Evolutionary conservation across 2,113 vertebrate species (phyloP), one percentile per base, ranked within the genome.

Genomic region (Notiomystis cincta): DNA sequence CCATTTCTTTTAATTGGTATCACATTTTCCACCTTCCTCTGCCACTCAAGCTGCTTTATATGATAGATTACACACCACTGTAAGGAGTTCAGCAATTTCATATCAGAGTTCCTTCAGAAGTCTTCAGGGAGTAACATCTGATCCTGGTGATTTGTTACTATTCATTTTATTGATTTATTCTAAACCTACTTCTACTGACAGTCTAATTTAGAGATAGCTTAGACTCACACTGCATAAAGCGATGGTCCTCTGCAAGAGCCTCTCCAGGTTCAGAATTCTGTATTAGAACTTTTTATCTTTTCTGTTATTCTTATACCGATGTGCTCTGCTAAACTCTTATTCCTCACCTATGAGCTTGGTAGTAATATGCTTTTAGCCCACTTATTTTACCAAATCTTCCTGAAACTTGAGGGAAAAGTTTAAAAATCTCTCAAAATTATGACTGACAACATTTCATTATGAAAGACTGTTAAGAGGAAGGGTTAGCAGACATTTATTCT

Each of bases 81-180:
- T 71, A 84, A 87, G 44, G 60, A 95, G 72, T 89, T 91, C 86
- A 91, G 91, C 86, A 78, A 83, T 96, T 92, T 96, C 86, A 78
- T 86, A 87, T 92, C 66, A 13, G 44, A 93, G 67, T 73, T 96
- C 89, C 67, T 95, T 94, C 48, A 87, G 72, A 94, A 96, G 72
- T 94, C 95, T 95, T 73, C 7, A 1, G 89, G 80, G 91, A 97
- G 65, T 78, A 94, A 81, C 80, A 93, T 67, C 60, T 91, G 91
- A 97, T 95, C 93, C 72, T 6, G 4, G 64, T 92, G 86, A 96
- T 95, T 95, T 95, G 86, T 78, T 91, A 89, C 76, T 87, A 87
- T 91, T 93, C 76, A 82, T 92, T 96, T 89, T 78, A 96, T 89
- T 95, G 95, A 96, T 95, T 96, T 89, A 91, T 92, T 96, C 77